phyloP scores from a whole-genome alignment of 2,888 invertebrate species.

The Chymomyza fuscimana region DNA sequence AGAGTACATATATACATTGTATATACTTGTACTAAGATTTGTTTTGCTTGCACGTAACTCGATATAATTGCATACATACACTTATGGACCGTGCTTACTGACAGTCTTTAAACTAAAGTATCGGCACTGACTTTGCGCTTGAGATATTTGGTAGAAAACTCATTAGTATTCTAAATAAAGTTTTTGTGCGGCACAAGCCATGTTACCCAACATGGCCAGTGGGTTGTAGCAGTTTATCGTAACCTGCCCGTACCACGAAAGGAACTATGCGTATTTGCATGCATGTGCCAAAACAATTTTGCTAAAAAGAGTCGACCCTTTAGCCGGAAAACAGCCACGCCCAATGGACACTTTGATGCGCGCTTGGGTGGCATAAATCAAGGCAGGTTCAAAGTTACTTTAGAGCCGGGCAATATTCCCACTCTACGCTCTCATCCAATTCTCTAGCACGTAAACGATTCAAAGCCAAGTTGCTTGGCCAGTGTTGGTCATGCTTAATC shows the following conservation, averaged over 20 bases:
- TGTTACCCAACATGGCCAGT: background rate
- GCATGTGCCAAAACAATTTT: background rate
- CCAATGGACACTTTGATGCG: conserved; percentile 68
- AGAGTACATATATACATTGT: conserved; percentile 22
- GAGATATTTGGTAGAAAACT: no score
- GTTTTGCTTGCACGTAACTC: background rate
- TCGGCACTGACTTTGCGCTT: no score
- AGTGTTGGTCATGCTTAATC: conserved; percentile 66
- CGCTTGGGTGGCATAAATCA: conserved; percentile 71
- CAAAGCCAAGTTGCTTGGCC: conserved; percentile 3
- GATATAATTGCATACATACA: background rate
- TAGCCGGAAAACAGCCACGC: background rate
- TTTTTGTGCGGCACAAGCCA: background rate
- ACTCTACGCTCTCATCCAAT: background rate
- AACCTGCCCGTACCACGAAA: background rate
- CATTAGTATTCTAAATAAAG: background rate
- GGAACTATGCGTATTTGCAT: background rate
- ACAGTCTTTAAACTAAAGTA: no score
- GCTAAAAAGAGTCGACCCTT: background rate
- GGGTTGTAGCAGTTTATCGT: background rate
- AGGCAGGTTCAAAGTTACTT: conserved; percentile 30
- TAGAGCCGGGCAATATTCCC: background rate
- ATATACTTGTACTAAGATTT: conserved; percentile 6
- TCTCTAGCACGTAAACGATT: conserved; percentile 38
- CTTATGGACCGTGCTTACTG: no score